phyloP scores from a whole-genome alignment of 1,140 invertebrate genomes.

The Ostrea edulis region DNA sequence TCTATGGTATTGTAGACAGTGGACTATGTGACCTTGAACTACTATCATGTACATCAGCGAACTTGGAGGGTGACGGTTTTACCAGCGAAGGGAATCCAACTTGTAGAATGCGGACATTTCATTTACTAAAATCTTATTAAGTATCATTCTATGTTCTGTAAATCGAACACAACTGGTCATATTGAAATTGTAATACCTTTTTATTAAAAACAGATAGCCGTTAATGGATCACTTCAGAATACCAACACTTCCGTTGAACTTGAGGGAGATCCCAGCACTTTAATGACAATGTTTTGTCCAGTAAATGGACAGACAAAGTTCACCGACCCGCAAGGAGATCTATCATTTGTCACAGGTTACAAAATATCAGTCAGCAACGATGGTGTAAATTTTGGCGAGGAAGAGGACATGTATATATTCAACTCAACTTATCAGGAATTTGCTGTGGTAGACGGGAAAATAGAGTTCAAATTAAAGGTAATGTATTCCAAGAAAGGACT shows the following conservation, averaged over 20 bases:
- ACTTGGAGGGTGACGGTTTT: not conserved
- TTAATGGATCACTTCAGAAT: not conserved
- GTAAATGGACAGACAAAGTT: not conserved
- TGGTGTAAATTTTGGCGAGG: slow-evolving; percentile 16
- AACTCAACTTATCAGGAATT: slow-evolving; percentile 24
- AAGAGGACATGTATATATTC: slow-evolving; percentile 36
- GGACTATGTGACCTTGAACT: slow-evolving; percentile 1
- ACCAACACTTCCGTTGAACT: not conserved
- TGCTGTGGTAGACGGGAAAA: not conserved
- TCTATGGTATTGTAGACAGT: not conserved
- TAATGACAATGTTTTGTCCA: slow-evolving; percentile 16
- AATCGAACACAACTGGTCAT: not conserved
- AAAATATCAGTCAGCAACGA: slow-evolving; percentile 35
- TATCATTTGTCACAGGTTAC: slow-evolving; percentile 26
- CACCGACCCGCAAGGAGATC: not conserved
- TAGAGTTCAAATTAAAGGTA: not conserved
- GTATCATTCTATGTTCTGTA: not conserved
- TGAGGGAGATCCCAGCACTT: not conserved
- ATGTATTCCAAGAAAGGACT: not conserved
- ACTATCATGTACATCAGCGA: not conserved
- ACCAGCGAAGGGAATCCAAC: not conserved
- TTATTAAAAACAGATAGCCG: not conserved
- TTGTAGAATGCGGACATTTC: not conserved
- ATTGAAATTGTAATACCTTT: not conserved
- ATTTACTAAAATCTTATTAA: not conserved